phyloP scores from a whole-genome alignment of 2,888 invertebrate genomes.

The Incurvaria masculella region DNA sequence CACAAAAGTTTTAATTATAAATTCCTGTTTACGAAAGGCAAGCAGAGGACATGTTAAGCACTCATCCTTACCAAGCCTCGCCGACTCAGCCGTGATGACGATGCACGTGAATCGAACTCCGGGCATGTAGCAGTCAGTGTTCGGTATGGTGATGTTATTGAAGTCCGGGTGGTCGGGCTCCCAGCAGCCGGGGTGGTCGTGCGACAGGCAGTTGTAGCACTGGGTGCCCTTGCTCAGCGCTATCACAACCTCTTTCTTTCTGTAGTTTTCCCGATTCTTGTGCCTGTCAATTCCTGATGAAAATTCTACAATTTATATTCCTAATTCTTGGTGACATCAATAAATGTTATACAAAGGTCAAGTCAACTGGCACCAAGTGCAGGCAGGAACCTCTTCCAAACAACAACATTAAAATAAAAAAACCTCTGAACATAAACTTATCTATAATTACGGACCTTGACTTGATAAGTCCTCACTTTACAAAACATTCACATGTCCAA shows the following conservation, averaged over 20 bases:
- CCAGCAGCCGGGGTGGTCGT: slow-evolving; percentile 52
- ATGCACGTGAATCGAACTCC: slow-evolving; percentile 48
- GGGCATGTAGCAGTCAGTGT: slow-evolving; percentile 50
- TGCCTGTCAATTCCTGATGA: slow-evolving; percentile 29
- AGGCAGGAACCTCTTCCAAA: background rate
- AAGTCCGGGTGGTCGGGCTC: slow-evolving; percentile 49
- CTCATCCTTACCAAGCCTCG: slow-evolving; percentile 44
- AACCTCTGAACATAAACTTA: slow-evolving; percentile 18
- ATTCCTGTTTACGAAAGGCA: no score
- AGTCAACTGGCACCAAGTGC: no score
- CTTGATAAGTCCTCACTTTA: no score
- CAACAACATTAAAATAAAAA: background rate
- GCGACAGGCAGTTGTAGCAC: slow-evolving; percentile 49
- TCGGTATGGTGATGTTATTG: slow-evolving; percentile 45
- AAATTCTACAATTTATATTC: background rate
- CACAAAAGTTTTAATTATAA: no score
- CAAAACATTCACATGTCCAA: no score
- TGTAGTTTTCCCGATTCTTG: slow-evolving; percentile 39
- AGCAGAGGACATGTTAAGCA: no score
- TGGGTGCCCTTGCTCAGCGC: slow-evolving; percentile 41
- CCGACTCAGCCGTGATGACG: slow-evolving; percentile 46
- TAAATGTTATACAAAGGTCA: background rate
- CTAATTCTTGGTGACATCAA: background rate
- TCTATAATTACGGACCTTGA: no score
- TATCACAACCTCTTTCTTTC: slow-evolving; percentile 43